Percentiles rank a stretch among this genome's conserved stretches.
Conservation (phyloP, 1,140 invertebrate species). For the Drosophila mojavensis region DNA sequence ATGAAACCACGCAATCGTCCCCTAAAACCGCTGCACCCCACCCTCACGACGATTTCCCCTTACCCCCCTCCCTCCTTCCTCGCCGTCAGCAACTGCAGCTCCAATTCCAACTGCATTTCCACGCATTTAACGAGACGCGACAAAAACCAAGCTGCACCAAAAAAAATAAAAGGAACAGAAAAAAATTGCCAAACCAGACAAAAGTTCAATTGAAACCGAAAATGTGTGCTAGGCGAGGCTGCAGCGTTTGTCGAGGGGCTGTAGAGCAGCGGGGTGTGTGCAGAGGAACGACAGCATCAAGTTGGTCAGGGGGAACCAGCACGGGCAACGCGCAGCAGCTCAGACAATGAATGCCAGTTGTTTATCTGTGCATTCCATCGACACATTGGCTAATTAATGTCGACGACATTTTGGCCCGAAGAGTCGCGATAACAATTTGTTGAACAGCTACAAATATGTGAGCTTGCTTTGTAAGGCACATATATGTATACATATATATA, state of each 20-base stretch:
- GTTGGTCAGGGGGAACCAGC: neutral
- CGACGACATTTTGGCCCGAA: conserved; percentile 32
- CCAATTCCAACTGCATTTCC: conserved; percentile 30
- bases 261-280: neutral
- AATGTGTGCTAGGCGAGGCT: conserved; percentile 27
- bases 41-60: too few species aligned
- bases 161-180: neutral
- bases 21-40: neutral
- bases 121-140: conserved; percentile 49
- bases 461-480: conserved; percentile 17
- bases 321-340: conserved; percentile 19
- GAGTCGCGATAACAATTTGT: conserved; percentile 45
- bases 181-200: conserved; percentile 46
- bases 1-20: conserved; percentile 35
- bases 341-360: conserved; percentile 45
- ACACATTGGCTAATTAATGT: conserved; percentile 50
- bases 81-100: too few species aligned
- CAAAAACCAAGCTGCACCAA: conserved; percentile 23
- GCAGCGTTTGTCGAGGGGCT: neutral
- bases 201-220: conserved; percentile 59
- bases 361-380: conserved; percentile 44
- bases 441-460: conserved; percentile 12
- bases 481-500: too few species aligned
- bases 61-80: too few species aligned
- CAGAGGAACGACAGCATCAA: neutral